These are phyloP conservation scores for Oncorhynchus gorbuscha DNA, from an alignment of 2,113 vertebrate species.

Conservation along the genomic window DNA sequence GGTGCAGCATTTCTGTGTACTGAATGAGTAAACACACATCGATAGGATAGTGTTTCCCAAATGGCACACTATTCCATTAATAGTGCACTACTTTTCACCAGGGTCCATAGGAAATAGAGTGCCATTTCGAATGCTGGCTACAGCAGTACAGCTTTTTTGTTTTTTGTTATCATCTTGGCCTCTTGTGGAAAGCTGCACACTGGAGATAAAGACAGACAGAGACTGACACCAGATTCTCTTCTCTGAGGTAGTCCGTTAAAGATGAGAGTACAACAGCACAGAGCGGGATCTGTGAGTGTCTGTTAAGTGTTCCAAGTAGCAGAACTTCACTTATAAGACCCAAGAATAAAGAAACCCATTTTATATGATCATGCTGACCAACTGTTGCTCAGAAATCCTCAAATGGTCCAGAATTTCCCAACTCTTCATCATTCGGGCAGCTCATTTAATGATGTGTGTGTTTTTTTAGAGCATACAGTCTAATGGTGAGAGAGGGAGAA, in stretches of 20 bases:
- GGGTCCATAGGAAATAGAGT: no score
- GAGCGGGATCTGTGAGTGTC: not conserved
- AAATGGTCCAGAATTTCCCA: not conserved
- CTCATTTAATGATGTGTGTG: slow-evolving; percentile 9
- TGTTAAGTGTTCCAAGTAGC: not conserved
- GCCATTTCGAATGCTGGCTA: not conserved
- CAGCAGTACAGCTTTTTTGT: not conserved
- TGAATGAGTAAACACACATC: not conserved
- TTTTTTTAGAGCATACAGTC: slow-evolving; percentile 19
- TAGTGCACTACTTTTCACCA: no score
- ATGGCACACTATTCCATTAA: no score
- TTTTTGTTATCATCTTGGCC: not conserved
- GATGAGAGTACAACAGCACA: not conserved
- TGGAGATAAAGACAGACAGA: slow-evolving; percentile 15
- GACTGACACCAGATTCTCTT: slow-evolving; percentile 6
- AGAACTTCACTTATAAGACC: not conserved
- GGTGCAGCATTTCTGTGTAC: not conserved
- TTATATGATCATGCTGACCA: not conserved
- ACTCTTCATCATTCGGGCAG: slow-evolving; percentile 11
- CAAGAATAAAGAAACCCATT: not conserved
- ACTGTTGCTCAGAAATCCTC: slow-evolving; percentile 4
- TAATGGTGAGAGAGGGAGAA: slow-evolving; percentile 30
- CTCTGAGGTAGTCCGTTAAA: not conserved
- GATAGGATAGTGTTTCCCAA: not conserved
- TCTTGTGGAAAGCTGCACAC: not conserved